A percentile compares a stretch with the other conserved stretches of the same genome.
Evolutionary conservation across 2,797 vertebrate species (phyloP).

Genomic region (Coregonus sp.): DNA sequence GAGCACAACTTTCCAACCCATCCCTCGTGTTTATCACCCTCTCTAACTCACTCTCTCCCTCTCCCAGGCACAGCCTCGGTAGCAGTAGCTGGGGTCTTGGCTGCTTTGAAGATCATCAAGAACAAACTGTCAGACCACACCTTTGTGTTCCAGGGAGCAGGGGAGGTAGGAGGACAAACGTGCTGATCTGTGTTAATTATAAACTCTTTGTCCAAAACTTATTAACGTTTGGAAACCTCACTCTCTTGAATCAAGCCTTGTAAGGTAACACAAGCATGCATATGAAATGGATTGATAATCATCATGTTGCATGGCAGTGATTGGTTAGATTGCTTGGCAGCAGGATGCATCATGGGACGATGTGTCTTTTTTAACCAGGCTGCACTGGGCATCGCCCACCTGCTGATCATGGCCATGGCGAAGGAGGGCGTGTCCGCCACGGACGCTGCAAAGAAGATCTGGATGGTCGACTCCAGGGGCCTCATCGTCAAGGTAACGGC

Average conservation of each 20-base stretch:
- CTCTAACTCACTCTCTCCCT: background rate
- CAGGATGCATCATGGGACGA: background rate
- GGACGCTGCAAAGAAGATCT: slow-evolving; percentile 89
- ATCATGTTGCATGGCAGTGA: background rate
- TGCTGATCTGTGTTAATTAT: background rate
- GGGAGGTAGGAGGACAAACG: slow-evolving; percentile 79
- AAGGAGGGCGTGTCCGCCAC: slow-evolving; percentile 84
- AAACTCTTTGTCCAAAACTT: too few relatives aligned
- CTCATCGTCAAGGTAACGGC: slow-evolving; percentile 92
- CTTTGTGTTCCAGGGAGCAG: slow-evolving; percentile 97
- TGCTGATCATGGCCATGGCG: slow-evolving; percentile 94
- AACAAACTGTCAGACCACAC: slow-evolving; percentile 89
- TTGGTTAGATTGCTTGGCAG: background rate
- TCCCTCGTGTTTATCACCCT: background rate
- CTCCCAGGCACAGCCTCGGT: slow-evolving; percentile 91
- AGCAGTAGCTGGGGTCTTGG: slow-evolving; percentile 90
- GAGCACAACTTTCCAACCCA: background rate
- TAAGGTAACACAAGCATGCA: background rate
- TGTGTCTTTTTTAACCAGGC: slow-evolving; percentile 74
- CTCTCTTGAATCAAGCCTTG: background rate
- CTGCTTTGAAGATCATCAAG: slow-evolving; percentile 91
- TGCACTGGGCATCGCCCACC: slow-evolving; percentile 91
- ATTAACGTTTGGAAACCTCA: background rate
- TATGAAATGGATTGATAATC: background rate
- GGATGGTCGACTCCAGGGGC: slow-evolving; percentile 97